A percentile compares a stretch with the other conserved stretches of the same genome.
Evolutionary conservation across 2,888 invertebrate species (phyloP).

Genomic region (Polydesmus complanatus): DNA sequence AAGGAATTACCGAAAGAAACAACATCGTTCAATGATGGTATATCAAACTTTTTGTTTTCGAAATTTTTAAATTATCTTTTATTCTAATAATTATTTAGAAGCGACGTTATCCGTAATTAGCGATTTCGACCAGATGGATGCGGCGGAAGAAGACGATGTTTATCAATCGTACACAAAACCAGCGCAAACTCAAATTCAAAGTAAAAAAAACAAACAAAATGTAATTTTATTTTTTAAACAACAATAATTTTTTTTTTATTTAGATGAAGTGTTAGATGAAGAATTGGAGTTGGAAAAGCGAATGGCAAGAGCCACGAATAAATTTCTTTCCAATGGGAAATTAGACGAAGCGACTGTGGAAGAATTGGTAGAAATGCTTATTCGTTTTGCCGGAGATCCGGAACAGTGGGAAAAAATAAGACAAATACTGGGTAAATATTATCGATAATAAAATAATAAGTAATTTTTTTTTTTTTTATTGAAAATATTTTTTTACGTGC

Average conservation of each 20-base stretch:
- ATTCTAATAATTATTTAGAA: no score
- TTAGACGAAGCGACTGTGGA: neutral
- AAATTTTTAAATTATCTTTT: no score
- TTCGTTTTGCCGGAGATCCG: neutral
- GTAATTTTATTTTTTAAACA: no score
- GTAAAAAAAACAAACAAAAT: no score
- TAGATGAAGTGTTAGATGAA: neutral
- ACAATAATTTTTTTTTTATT: no score
- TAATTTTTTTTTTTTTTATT: neutral
- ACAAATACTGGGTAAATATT: neutral
- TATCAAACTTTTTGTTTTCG: no score
- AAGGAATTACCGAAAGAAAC: no score
- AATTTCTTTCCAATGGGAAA: neutral
- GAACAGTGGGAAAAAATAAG: neutral
- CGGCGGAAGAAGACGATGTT: neutral
- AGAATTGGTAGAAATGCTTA: neutral
- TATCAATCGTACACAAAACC: no score
- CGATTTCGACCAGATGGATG: neutral
- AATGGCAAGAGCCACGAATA: neutral
- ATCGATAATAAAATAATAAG: neutral
- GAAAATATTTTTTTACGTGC: neutral
- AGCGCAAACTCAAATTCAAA: no score
- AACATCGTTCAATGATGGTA: no score
- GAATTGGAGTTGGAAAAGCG: neutral
- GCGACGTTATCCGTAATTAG: no score